phyloP scores from a whole-genome alignment of 2,888 invertebrate genomes.

The Lithophane semibrunnea region DNA sequence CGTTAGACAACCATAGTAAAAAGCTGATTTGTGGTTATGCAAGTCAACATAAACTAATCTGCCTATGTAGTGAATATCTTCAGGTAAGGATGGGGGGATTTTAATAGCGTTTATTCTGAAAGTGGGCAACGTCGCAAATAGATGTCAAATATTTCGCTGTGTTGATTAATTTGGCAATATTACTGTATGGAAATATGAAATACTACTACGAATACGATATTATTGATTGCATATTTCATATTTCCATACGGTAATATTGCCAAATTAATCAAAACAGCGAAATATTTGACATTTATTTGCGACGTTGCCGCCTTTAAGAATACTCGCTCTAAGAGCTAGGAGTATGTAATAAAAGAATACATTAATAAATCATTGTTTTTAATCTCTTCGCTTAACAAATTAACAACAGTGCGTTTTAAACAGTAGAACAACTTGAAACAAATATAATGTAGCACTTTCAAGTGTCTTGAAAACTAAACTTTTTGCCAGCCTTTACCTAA shows the following conservation, averaged over 20 bases:
- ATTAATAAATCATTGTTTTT: constrained; percentile 65
- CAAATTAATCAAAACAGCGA: too few species aligned
- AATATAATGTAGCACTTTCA: not conserved
- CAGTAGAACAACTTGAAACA: constrained; percentile 43
- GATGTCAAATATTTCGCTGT: too few species aligned
- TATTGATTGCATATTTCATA: too few species aligned
- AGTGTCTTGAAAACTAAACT: not conserved
- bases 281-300: too few species aligned
- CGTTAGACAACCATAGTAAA: not conserved
- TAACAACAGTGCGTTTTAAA: constrained; percentile 53
- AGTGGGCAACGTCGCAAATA: too few species aligned
- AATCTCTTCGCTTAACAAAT: constrained; percentile 71
- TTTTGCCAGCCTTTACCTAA: not conserved
- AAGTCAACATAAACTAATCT: not conserved
- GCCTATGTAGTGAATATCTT: not conserved
- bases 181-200: too few species aligned
- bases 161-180: too few species aligned
- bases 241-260: too few species aligned
- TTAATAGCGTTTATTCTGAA: not conserved
- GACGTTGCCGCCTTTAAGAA: too few species aligned
- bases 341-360: not conserved
- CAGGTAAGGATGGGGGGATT: not conserved
- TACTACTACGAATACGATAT: too few species aligned
- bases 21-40: not conserved
- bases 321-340: not conserved